Percentiles rank a stretch among this genome's conserved stretches.
These are phyloP conservation scores for Amblyornis subalaris DNA, from an alignment of 2,113 vertebrate species.

Conservation along the genomic window DNA sequence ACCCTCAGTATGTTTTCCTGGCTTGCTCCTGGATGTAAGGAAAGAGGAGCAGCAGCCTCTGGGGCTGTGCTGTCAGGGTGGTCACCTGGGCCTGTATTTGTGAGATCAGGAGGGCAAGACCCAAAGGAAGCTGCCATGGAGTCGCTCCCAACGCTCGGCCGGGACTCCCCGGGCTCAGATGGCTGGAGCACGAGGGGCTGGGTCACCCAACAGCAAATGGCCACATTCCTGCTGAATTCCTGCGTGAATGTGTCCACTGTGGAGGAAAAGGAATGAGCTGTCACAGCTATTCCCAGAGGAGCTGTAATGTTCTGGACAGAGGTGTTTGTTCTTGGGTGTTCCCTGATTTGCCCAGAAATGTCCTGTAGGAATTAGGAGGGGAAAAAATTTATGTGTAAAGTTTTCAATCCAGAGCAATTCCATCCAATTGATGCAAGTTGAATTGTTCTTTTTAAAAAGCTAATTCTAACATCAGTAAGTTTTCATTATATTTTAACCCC, in stretches of 20 bases:
- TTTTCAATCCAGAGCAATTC: not conserved
- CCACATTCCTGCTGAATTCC: not conserved
- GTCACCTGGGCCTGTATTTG: not conserved
- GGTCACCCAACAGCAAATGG: not conserved
- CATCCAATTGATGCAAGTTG: not conserved
- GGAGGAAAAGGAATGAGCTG: not conserved
- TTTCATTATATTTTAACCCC: not conserved
- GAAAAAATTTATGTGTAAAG: not conserved
- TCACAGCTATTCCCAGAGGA: not conserved
- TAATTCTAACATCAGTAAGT: not conserved
- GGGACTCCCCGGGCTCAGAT: not conserved
- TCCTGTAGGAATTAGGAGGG: constrained; percentile 9
- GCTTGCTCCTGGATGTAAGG: not conserved
- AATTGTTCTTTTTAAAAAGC: not conserved
- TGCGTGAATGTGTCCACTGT: not conserved
- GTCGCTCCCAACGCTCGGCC: not conserved
- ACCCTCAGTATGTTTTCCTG: not conserved
- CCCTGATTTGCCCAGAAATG: not conserved
- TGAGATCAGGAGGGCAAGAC: not conserved
- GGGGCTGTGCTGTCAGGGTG: not conserved
- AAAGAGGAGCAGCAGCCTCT: not conserved
- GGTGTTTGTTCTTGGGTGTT: not conserved
- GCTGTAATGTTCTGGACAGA: not conserved
- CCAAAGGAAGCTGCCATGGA: not conserved
- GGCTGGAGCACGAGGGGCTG: not conserved